Evolutionary conservation across 2,888 invertebrate species (phyloP).

Genomic region (Cryptophagus acutangulus): DNA sequence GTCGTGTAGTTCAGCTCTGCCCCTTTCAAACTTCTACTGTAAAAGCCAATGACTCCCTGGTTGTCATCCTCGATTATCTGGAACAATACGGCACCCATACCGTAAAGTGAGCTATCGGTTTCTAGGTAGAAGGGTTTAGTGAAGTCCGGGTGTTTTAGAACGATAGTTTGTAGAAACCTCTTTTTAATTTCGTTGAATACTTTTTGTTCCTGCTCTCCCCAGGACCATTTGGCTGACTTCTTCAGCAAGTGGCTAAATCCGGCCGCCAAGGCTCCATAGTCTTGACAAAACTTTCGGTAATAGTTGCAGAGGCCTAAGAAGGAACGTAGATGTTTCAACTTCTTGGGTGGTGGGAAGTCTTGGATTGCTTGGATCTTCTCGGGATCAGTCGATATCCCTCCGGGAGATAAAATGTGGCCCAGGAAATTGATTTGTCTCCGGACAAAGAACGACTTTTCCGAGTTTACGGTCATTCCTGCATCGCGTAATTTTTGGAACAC

Average conservation of each 20-base stretch:
- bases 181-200: slow-evolving; percentile 15
- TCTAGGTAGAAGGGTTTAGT: slow-evolving; percentile 14
- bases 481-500: slow-evolving; percentile 19
- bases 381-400: slow-evolving; percentile 20
- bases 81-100: slow-evolving; percentile 5
- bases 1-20: slow-evolving; percentile 20
- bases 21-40: slow-evolving; percentile 13
- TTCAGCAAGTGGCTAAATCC: slow-evolving; percentile 17
- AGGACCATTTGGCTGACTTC: slow-evolving; percentile 16
- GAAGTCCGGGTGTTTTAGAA: slow-evolving; percentile 20
- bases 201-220: slow-evolving; percentile 14
- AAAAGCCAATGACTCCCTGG: slow-evolving; percentile 15
- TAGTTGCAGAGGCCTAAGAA: slow-evolving; percentile 12
- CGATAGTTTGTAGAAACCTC: slow-evolving; percentile 14
- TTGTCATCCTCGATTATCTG: slow-evolving; percentile 9
- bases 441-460: slow-evolving; percentile 24
- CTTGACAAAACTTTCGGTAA: slow-evolving; percentile 14
- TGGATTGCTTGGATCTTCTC: slow-evolving; percentile 14
- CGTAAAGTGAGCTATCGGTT: slow-evolving; percentile 13
- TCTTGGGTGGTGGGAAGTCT: slow-evolving; percentile 9
- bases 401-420: slow-evolving; percentile 17
- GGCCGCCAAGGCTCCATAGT: slow-evolving; percentile 15
- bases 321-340: slow-evolving; percentile 9
- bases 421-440: slow-evolving; percentile 16
- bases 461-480: slow-evolving; percentile 21